These are phyloP conservation scores for Gymnoscopelus microlampas DNA, from an alignment of 2,797 vertebrate genomes.

Conservation along the genomic window DNA sequence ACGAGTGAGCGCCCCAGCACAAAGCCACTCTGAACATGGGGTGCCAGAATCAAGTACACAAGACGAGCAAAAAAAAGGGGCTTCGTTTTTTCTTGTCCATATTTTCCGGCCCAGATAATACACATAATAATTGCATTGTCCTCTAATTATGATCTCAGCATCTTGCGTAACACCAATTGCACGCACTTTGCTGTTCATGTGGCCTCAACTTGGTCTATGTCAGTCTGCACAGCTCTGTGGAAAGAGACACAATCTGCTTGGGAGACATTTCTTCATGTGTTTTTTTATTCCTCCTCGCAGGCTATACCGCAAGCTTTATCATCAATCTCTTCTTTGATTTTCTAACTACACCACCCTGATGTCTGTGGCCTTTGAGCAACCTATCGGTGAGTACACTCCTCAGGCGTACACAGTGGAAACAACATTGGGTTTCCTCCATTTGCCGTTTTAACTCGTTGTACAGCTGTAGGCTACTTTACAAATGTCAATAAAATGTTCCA, in stretches of 20 bases:
- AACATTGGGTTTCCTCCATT: too few species aligned
- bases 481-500: too few species aligned
- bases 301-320: background rate
- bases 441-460: too few species aligned
- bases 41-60: constrained; percentile 59
- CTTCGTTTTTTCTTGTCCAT: constrained; percentile 63
- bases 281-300: background rate
- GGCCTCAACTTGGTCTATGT: constrained; percentile 22
- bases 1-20: constrained; percentile 57
- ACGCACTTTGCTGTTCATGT: constrained; percentile 15
- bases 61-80: constrained; percentile 39
- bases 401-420: constrained; percentile 29
- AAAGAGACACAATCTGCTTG: background rate
- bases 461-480: too few species aligned
- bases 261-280: background rate
- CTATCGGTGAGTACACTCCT: constrained; percentile 6
- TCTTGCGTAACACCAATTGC: constrained; percentile 67
- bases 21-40: constrained; percentile 60
- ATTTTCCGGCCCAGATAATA: constrained; percentile 80
- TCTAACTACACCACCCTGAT: background rate
- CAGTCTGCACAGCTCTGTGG: constrained; percentile 14
- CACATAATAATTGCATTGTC: constrained; percentile 77
- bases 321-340: background rate
- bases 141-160: constrained; percentile 73
- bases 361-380: constrained; percentile 6